A percentile compares a stretch with the other conserved stretches of the same genome.
These are phyloP conservation scores for Helogale parvula DNA, from an alignment of 2,113 vertebrate genomes.

Conservation along the genomic window DNA sequence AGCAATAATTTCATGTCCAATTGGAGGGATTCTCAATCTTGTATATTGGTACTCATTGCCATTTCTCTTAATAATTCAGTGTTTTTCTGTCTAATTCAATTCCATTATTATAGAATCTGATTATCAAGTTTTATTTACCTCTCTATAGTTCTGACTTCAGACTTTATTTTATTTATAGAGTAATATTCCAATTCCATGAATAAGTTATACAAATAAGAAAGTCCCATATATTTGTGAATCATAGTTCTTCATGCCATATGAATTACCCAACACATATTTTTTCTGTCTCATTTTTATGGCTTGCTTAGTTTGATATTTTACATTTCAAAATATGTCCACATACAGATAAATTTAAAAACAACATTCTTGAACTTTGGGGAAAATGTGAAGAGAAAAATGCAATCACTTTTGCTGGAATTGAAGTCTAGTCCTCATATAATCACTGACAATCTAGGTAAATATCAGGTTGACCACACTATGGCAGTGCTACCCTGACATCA, in stretches of 20 bases:
- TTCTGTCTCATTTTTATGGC: neutral
- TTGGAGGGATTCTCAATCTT: neutral
- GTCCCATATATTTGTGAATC: neutral
- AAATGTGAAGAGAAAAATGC: neutral
- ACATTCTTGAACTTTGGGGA: neutral
- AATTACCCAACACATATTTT: neutral
- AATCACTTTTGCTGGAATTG: neutral
- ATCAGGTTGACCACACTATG: neutral
- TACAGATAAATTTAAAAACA: neutral
- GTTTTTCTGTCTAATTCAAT: neutral
- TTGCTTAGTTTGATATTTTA: neutral
- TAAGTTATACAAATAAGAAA: neutral
- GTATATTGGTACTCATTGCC: neutral
- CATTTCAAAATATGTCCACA: neutral
- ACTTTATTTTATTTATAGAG: neutral
- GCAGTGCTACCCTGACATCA: neutral
- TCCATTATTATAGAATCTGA: neutral
- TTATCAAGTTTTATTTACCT: neutral
- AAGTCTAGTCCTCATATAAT: neutral
- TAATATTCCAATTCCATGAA: neutral
- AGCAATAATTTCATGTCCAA: neutral
- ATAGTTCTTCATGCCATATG: neutral
- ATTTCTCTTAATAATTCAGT: slow-evolving; percentile 24
- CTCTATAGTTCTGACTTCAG: neutral
- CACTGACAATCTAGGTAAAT: neutral